Conservation (phyloP, 1,140 invertebrate genomes). For the Ips nitidus region DNA sequence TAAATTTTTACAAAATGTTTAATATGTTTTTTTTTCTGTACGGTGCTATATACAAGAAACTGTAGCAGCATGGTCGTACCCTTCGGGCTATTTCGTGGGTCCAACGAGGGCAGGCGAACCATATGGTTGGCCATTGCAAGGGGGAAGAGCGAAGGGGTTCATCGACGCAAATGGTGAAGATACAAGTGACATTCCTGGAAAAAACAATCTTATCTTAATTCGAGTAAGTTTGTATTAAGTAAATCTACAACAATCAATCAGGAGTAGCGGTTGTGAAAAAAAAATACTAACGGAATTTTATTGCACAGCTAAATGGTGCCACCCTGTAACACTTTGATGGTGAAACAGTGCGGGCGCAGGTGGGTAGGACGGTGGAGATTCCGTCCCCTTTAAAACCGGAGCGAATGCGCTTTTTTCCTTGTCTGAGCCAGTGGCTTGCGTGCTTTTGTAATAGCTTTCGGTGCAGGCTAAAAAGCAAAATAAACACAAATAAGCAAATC, state of each 20-base stretch:
- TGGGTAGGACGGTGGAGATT: constrained; percentile 59
- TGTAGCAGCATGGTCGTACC: constrained; percentile 12
- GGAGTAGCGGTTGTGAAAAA: neutral
- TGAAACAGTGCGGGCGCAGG: constrained; percentile 60
- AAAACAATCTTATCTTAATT: constrained; percentile 33
- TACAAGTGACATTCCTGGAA: constrained; percentile 72
- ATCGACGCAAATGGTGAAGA: constrained; percentile 81
- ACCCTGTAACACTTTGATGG: constrained; percentile 59
- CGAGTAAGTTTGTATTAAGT: neutral
- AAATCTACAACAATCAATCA: too few relatives aligned
- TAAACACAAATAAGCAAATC: constrained; percentile 26
- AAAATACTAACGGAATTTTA: constrained; percentile 59
- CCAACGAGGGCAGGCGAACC: constrained; percentile 79
- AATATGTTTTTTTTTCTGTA: too few relatives aligned
- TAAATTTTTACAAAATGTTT: too few relatives aligned
- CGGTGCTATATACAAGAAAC: neutral
- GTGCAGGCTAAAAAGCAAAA: constrained; percentile 35
- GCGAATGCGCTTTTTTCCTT: constrained; percentile 62
- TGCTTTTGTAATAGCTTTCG: constrained; percentile 30
- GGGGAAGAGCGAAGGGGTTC: constrained; percentile 88
- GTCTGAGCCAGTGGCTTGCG: constrained; percentile 45
- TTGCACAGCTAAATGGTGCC: constrained; percentile 62
- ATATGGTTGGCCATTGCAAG: constrained; percentile 84
- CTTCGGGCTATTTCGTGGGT: constrained; percentile 72
- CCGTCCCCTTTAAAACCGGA: constrained; percentile 57